A percentile compares a stretch with the other conserved stretches of the same genome.
These are phyloP conservation scores for Tursiops truncatus DNA, from an alignment of 2,113 vertebrate genomes.

Conservation along the genomic window DNA sequence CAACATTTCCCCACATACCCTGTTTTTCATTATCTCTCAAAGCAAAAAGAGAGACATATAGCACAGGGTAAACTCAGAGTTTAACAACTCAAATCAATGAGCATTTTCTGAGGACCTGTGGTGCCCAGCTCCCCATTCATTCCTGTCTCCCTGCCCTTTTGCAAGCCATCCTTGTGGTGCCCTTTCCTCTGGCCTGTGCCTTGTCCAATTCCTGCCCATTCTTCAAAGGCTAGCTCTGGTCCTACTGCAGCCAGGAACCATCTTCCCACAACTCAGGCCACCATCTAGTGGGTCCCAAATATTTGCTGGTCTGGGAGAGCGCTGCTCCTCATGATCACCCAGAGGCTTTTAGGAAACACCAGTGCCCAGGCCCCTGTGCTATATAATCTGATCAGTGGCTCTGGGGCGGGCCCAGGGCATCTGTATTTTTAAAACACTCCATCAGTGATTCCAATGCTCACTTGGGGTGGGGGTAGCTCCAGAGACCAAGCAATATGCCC, in stretches of 20 bases:
- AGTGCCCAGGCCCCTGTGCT: background rate
- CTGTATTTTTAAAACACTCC: background rate
- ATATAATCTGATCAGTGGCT: background rate
- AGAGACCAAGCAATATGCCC: background rate
- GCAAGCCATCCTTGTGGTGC: background rate
- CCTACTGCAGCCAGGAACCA: background rate
- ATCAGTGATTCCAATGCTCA: background rate
- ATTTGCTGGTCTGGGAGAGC: background rate
- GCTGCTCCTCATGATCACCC: background rate
- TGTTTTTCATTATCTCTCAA: background rate
- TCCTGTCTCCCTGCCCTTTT: background rate
- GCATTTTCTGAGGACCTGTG: background rate
- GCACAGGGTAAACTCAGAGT: background rate
- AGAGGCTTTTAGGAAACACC: background rate
- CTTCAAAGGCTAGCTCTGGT: background rate
- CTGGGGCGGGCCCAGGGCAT: background rate
- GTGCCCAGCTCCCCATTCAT: accelerated
- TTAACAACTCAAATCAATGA: background rate
- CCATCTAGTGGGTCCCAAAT: background rate
- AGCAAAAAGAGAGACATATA: background rate
- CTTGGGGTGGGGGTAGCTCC: background rate
- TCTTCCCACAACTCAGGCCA: background rate
- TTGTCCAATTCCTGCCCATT: background rate
- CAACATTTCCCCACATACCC: background rate
- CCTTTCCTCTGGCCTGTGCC: background rate